phyloP scores from a whole-genome alignment of 2,888 invertebrate genomes.

The Tinea trinotella region DNA sequence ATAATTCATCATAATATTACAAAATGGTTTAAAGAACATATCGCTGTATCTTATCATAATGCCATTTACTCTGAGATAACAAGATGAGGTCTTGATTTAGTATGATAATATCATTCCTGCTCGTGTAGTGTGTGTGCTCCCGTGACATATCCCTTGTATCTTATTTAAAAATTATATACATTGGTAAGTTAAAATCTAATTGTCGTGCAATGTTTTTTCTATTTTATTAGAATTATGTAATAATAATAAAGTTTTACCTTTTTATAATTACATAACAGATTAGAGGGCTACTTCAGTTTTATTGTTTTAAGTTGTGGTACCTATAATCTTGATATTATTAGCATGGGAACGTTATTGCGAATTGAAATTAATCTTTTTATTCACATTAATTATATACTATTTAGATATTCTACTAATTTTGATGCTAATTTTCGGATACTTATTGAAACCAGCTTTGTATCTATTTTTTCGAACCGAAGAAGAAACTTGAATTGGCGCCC shows the following conservation, averaged over 20 bases:
- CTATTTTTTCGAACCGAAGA: too few relatives aligned
- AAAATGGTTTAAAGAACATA: slow-evolving; percentile 8
- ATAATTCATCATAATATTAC: slow-evolving; percentile 11
- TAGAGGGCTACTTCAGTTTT: too few relatives aligned
- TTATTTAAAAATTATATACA: not conserved
- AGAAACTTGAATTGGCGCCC: too few relatives aligned
- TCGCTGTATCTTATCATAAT: not conserved
- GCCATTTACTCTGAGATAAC: not conserved
- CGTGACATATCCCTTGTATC: not conserved
- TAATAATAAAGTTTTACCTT: not conserved
- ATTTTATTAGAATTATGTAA: not conserved
- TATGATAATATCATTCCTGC: not conserved
- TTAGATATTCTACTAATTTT: too few relatives aligned
- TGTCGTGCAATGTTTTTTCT: not conserved
- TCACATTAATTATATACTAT: too few relatives aligned
- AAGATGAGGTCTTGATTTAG: slow-evolving; percentile 8
- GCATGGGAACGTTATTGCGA: too few relatives aligned
- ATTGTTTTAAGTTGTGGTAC: too few relatives aligned
- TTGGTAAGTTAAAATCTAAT: not conserved
- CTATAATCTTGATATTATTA: too few relatives aligned
- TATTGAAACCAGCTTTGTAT: too few relatives aligned
- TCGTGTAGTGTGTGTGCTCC: not conserved
- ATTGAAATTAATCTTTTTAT: too few relatives aligned
- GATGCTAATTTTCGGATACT: too few relatives aligned
- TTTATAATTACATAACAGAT: too few relatives aligned